phyloP scores from a whole-genome alignment of 2,797 vertebrate species.

The Lateolabrax maculatus region DNA sequence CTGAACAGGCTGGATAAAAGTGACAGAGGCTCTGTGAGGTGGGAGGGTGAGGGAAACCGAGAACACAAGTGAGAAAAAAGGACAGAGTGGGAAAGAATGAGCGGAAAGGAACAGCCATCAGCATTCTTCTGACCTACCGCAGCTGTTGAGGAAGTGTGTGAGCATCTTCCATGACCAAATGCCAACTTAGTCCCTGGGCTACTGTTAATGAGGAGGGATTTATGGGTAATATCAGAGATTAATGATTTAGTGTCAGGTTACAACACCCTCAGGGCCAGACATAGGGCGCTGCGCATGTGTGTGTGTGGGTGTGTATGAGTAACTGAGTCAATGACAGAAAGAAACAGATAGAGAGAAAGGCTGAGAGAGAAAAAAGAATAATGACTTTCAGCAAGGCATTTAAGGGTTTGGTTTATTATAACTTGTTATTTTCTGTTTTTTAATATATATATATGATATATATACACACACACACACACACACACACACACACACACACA shows the following conservation, averaged over 20 bases:
- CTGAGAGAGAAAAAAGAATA: slow-evolving; percentile 30
- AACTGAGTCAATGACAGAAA: slow-evolving; percentile 40
- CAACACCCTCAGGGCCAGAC: slow-evolving; percentile 68
- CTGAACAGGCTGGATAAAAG: slow-evolving; percentile 61
- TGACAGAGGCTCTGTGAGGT: slow-evolving; percentile 30
- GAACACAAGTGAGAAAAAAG: slow-evolving; percentile 15
- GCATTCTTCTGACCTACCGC: slow-evolving; percentile 63
- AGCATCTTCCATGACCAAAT: slow-evolving; percentile 77
- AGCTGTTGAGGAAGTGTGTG: slow-evolving; percentile 58
- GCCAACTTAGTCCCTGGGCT: slow-evolving; percentile 75
- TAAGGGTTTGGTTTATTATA: slow-evolving; percentile 1
- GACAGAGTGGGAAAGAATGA: slow-evolving; percentile 28
- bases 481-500: too few relatives aligned
- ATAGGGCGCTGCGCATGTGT: slow-evolving; percentile 18
- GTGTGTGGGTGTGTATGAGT: slow-evolving; percentile 25
- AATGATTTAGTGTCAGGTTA: slow-evolving; percentile 81
- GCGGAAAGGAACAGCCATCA: slow-evolving; percentile 55
- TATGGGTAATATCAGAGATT: slow-evolving; percentile 81
- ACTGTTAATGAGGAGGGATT: slow-evolving; percentile 80
- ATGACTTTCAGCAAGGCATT: slow-evolving; percentile 29
- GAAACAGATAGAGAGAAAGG: slow-evolving; percentile 23
- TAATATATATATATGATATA: too few relatives aligned
- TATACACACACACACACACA: too few relatives aligned
- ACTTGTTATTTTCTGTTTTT: not conserved
- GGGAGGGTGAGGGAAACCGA: slow-evolving; percentile 6